Conservation (phyloP, 2,888 invertebrate species). For the Phengaris arion region DNA sequence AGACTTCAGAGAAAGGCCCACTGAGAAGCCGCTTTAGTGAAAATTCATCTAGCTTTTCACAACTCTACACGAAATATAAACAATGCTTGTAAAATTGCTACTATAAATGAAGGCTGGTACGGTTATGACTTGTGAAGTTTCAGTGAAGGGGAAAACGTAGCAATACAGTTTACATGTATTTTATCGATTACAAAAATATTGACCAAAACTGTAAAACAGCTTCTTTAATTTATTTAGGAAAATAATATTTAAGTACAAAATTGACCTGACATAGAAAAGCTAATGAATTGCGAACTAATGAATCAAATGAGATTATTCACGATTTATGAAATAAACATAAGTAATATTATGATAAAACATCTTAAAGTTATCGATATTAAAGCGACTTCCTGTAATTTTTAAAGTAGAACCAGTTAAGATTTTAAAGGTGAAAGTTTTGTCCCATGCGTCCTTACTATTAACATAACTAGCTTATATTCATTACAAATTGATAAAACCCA, state of each 20-base stretch:
- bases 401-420: not conserved
- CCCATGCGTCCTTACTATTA: not conserved
- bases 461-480: not conserved
- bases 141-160: not conserved
- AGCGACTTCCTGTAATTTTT: slow-evolving; percentile 1
- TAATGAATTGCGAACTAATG: not conserved
- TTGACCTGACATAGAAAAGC: not conserved
- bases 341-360: slow-evolving; percentile 10
- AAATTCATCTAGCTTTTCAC: not conserved
- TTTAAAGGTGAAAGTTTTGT: slow-evolving; percentile 22
- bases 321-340: slow-evolving; percentile 5
- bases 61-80: not conserved
- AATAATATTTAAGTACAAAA: not conserved
- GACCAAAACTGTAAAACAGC: not conserved
- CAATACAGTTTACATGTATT: not conserved
- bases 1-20: slow-evolving; percentile 10
- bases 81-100: not conserved
- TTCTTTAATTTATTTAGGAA: not conserved
- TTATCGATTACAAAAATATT: no score
- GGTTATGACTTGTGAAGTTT: not conserved
- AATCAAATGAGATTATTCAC: not conserved
- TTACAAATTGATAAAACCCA: not conserved
- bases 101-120: not conserved
- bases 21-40: not conserved
- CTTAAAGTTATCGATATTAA: not conserved